phyloP scores from a whole-genome alignment of 1,140 invertebrate genomes.

The Ceratitis capitata region DNA sequence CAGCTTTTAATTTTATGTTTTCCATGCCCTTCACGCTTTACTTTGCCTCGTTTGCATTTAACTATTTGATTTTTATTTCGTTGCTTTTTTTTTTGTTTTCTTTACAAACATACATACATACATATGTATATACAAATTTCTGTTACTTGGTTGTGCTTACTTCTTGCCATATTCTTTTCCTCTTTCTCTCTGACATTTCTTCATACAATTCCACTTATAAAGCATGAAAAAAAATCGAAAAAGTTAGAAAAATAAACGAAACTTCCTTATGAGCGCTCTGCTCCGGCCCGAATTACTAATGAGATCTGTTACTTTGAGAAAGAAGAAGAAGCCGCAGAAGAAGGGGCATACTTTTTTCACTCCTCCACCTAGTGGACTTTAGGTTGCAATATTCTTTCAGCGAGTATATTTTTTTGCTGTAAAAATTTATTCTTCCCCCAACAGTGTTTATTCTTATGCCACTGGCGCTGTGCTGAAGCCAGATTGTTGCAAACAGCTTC shows the following conservation, averaged over 20 bases:
- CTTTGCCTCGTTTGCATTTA: background rate
- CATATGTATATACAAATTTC: conserved; percentile 37
- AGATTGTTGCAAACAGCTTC: background rate
- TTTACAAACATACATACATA: background rate
- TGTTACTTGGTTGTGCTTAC: conserved; percentile 33
- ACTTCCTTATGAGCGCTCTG: conserved; percentile 44
- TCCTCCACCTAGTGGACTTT: conserved; percentile 29
- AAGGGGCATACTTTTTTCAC: conserved; percentile 52
- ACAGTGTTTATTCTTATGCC: background rate
- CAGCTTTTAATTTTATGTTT: conserved; percentile 65
- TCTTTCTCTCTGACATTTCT: background rate
- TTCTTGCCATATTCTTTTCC: background rate
- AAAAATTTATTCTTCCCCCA: background rate
- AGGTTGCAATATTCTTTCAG: background rate
- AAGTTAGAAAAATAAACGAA: background rate
- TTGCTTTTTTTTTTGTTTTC: background rate
- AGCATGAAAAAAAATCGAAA: background rate
- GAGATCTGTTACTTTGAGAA: conserved; percentile 56
- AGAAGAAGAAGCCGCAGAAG: too few relatives aligned
- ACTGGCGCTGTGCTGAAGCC: background rate
- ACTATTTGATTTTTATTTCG: background rate
- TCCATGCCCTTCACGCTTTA: conserved; percentile 43
- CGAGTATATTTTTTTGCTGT: background rate
- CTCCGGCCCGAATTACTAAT: conserved; percentile 56
- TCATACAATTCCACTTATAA: conserved; percentile 48